These are phyloP conservation scores for Atrichornis clamosus DNA, from an alignment of 2,113 vertebrate genomes.

Conservation along the genomic window DNA sequence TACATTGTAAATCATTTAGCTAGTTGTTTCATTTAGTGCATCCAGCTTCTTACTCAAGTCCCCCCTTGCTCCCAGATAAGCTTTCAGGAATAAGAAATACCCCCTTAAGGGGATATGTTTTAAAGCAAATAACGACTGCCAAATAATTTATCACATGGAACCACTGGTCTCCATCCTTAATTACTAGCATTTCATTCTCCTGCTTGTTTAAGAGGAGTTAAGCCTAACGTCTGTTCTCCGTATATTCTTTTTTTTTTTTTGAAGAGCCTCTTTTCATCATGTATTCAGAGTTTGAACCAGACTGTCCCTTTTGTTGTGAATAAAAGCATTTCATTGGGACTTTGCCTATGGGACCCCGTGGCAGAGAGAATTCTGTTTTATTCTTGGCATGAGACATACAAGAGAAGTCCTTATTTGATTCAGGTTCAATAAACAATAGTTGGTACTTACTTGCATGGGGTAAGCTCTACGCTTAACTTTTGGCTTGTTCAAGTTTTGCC, in stretches of 20 bases:
- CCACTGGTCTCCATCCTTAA: conserved; percentile 36
- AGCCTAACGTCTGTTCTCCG: not conserved
- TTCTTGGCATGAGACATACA: not conserved
- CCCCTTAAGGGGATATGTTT: conserved; percentile 48
- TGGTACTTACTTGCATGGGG: not conserved
- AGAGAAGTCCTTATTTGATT: conserved; percentile 23
- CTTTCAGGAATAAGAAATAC: conserved; percentile 56
- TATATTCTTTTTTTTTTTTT: not conserved
- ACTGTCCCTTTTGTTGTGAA: conserved; percentile 1
- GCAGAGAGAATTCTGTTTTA: conserved; percentile 38
- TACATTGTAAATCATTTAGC: conserved; percentile 25
- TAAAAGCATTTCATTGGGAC: conserved; percentile 9
- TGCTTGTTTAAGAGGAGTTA: not conserved
- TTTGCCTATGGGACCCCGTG: conserved; percentile 10
- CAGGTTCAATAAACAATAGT: conserved; percentile 37
- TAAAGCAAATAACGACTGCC: conserved; percentile 54
- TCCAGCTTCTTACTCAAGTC: not conserved
- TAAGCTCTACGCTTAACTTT: not conserved
- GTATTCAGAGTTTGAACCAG: conserved; percentile 6
- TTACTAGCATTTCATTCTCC: conserved; percentile 27
- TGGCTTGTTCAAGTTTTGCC: not conserved
- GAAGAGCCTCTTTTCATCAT: not conserved
- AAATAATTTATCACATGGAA: conserved; percentile 60
- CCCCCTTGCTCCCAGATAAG: conserved; percentile 42
- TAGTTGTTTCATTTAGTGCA: conserved; percentile 29